Conservation (phyloP, 2,113 vertebrate species). For the Galeopterus variegatus region DNA sequence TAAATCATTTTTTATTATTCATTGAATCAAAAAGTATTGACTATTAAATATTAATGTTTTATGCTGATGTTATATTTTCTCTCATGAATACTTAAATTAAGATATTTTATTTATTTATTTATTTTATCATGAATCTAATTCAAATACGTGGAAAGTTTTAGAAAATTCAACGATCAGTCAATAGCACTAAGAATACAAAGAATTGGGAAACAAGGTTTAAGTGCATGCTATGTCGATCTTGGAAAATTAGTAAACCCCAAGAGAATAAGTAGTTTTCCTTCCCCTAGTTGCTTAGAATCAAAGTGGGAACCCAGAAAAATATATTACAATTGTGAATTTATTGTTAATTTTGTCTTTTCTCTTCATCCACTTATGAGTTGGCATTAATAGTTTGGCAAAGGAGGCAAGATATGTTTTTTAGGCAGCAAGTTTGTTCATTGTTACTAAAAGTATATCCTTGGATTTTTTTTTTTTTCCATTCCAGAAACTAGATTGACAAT, state of each 20-base stretch:
- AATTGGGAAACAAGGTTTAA: neutral
- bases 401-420: neutral
- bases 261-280: neutral
- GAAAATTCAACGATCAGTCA: neutral
- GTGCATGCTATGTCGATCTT: neutral
- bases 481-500: neutral
- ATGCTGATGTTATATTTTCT: neutral
- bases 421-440: neutral
- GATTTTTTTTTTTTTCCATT: neutral
- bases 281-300: neutral
- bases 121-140: constrained; percentile 32
- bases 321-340: neutral
- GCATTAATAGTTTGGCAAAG: neutral
- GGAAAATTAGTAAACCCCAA: neutral
- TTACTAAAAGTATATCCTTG: neutral
- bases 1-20: constrained; percentile 4
- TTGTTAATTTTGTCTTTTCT: neutral
- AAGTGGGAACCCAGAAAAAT: neutral
- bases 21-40: constrained; percentile 38
- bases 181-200: neutral
- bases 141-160: constrained; percentile 4
- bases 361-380: neutral
- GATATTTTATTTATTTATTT: neutral
- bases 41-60: neutral
- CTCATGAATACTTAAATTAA: neutral